These are phyloP conservation scores for Zingel zingel DNA, from an alignment of 2,113 vertebrate species.

Conservation along the genomic window DNA sequence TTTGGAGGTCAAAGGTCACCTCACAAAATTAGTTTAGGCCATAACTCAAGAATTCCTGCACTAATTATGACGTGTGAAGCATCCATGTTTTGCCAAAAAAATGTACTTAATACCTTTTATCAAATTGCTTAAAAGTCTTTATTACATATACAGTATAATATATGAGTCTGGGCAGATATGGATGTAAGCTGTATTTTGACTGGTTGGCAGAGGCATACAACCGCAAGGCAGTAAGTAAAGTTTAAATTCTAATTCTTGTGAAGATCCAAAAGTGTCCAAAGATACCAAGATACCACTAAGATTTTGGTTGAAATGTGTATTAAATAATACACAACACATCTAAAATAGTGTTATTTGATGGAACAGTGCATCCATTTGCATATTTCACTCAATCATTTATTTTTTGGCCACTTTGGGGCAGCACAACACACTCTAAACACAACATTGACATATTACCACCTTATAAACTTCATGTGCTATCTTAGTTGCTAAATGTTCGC, in stretches of 20 bases:
- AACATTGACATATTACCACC: neutral
- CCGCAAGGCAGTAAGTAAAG: neutral
- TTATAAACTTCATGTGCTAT: neutral
- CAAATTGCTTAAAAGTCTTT: too few relatives aligned
- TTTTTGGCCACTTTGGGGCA: neutral
- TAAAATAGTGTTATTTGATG: neutral
- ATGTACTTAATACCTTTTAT: too few relatives aligned
- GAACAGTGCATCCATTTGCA: neutral
- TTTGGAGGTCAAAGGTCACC: neutral
- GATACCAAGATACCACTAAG: neutral
- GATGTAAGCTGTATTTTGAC: neutral
- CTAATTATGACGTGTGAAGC: too few relatives aligned
- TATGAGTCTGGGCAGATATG: too few relatives aligned
- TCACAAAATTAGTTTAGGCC: too few relatives aligned
- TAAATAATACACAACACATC: neutral
- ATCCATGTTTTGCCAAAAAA: too few relatives aligned
- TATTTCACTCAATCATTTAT: neutral
- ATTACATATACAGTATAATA: too few relatives aligned
- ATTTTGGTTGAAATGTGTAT: neutral
- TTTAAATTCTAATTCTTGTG: neutral
- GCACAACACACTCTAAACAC: neutral
- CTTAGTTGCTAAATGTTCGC: neutral
- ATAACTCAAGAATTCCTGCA: too few relatives aligned
- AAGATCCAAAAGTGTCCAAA: neutral
- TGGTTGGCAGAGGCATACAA: neutral